Percentiles rank a stretch among this genome's conserved stretches.
Evolutionary conservation across 2,113 vertebrate genomes (phyloP).

Genomic region (Thalassarche chlororhynchos): DNA sequence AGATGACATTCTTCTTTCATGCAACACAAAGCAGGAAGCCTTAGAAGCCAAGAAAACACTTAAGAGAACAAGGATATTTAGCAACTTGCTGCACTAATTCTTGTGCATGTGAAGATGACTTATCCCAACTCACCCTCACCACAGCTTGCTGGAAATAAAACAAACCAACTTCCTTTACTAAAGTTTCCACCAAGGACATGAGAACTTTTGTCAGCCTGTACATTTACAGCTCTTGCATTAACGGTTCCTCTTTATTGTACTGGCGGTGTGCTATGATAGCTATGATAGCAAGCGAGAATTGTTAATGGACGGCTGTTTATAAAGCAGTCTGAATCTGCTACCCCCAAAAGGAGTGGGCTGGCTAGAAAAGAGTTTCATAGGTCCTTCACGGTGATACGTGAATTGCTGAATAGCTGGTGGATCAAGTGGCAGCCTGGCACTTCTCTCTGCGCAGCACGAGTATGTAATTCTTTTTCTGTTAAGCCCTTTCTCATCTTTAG

Average conservation of each 20-base stretch:
- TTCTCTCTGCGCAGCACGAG: not conserved
- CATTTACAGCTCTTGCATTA: not conserved
- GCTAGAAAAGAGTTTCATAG: not conserved
- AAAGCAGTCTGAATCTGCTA: not conserved
- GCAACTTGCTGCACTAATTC: not conserved
- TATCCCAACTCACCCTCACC: not conserved
- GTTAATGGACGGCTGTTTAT: not conserved
- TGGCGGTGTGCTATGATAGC: not conserved
- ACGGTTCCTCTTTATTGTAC: not conserved
- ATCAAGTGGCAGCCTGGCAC: no score
- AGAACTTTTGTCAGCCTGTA: not conserved
- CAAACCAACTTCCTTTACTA: not conserved
- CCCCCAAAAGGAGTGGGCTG: not conserved
- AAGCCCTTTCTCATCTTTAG: not conserved
- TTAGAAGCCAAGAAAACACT: not conserved
- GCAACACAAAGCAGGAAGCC: not conserved
- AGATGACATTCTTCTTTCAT: not conserved
- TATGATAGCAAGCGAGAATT: not conserved
- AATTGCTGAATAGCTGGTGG: not conserved
- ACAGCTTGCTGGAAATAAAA: not conserved
- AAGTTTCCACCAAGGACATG: not conserved
- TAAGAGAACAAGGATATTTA: not conserved
- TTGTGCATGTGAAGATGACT: not conserved
- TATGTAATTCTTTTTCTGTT: not conserved
- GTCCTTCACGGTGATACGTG: not conserved